Evolutionary conservation across 2,888 invertebrate species (phyloP).

Genomic region (Melanostoma mellinum): DNA sequence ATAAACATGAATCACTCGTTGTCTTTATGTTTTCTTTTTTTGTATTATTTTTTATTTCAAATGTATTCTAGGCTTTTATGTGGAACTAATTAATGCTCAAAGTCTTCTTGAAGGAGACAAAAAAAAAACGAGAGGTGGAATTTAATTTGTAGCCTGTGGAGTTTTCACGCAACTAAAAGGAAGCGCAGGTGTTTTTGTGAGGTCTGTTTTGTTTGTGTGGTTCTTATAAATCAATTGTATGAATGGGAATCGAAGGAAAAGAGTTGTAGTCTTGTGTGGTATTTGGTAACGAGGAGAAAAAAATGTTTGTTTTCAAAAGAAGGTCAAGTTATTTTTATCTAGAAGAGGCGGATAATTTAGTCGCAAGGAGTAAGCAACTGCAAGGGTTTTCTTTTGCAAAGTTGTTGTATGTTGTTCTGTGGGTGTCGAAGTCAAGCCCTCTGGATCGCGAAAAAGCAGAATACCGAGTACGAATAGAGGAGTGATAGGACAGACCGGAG

Average conservation of each 20-base stretch:
- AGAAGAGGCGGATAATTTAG: too few species aligned
- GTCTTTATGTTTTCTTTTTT: slow-evolving; percentile 6
- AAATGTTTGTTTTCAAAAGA: too few species aligned
- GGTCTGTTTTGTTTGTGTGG: slow-evolving; percentile 32
- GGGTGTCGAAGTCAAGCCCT: too few species aligned
- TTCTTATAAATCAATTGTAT: slow-evolving; percentile 47
- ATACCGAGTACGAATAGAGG: too few species aligned
- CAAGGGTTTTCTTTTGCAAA: too few species aligned
- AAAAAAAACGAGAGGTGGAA: slow-evolving; percentile 52
- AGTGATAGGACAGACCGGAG: too few species aligned
- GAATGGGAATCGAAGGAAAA: slow-evolving; percentile 24
- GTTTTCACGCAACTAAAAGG: slow-evolving; percentile 54
- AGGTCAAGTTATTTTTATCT: too few species aligned
- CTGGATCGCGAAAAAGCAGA: too few species aligned
- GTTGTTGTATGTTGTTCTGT: too few species aligned
- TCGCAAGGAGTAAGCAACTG: too few species aligned
- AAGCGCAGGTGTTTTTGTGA: slow-evolving; percentile 63
- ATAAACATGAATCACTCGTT: slow-evolving; percentile 67
- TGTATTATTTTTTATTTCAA: slow-evolving; percentile 10
- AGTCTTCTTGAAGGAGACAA: background rate
- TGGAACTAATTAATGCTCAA: slow-evolving; percentile 69
- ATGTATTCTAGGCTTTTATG: slow-evolving; percentile 45
- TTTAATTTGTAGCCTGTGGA: slow-evolving; percentile 66
- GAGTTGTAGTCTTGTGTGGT: background rate
- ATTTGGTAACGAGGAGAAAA: background rate